phyloP scores from a whole-genome alignment of 1,140 invertebrate genomes.

The Helicoverpa zea region DNA sequence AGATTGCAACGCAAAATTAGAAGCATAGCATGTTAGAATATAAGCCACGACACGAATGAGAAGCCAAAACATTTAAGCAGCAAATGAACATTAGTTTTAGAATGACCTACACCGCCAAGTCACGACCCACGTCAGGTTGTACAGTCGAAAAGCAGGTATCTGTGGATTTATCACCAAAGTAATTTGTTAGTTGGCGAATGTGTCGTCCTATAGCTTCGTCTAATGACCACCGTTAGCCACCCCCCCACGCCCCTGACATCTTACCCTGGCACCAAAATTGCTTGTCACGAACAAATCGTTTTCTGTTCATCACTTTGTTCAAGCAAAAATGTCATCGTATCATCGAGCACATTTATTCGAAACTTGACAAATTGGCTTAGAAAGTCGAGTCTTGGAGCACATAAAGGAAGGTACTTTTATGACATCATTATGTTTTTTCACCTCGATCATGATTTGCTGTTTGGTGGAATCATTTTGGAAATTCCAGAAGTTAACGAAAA shows the following conservation, averaged over 20 bases:
- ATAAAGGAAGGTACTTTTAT: constrained; percentile 51
- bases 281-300: constrained; percentile 78
- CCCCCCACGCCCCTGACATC: constrained; percentile 64
- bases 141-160: constrained; percentile 74
- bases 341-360: constrained; percentile 65
- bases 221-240: constrained; percentile 71
- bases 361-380: constrained; percentile 65
- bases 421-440: constrained; percentile 39
- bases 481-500: constrained; percentile 54
- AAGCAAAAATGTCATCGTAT: constrained; percentile 63
- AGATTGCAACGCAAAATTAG: constrained; percentile 34
- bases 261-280: constrained; percentile 71
- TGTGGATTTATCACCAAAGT: constrained; percentile 74
- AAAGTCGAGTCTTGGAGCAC: constrained; percentile 54
- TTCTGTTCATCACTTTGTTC: constrained; percentile 62
- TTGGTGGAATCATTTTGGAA: constrained; percentile 40
- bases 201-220: constrained; percentile 80
- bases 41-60: constrained; percentile 38
- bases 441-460: constrained; percentile 39
- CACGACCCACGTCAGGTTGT: constrained; percentile 66
- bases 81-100: constrained; percentile 30
- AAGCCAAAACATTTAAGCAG: constrained; percentile 1
- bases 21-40: constrained; percentile 39
- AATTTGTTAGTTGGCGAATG: constrained; percentile 84
- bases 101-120: constrained; percentile 21